Evolutionary conservation across 1,140 invertebrate genomes (phyloP), one percentile per base, ranked within the genome.

Genomic region (Leptinotarsa lineolata): DNA sequence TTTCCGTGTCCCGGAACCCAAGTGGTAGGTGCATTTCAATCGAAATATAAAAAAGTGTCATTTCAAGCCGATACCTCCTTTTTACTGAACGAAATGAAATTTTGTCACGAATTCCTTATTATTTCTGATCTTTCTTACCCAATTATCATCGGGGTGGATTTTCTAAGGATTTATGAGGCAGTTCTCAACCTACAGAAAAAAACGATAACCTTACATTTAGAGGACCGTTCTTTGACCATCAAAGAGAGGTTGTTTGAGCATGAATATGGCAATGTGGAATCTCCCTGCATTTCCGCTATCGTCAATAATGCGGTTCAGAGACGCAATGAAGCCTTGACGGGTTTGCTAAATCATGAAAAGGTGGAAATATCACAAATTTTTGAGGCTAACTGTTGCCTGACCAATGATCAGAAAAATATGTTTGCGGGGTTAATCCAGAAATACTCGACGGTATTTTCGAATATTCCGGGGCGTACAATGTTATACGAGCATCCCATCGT

Each of bases 51-150:
- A 54, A 54, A 54, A 3, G n/a, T 54, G 13, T 54, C 15, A 54
- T 54, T 54, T 15, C 46, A 54, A 54, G 46, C 46, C 46, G n/a
- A 13, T 54, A 15, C 4, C 46, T 54, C n/a, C n/a, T 54, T 54
- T 54, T 54, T 54, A 15, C 46, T 54, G 46, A 54, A 54, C 24
- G n/a, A 54, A 15, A n/a, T 11, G n/a, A 54, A 54, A n/a, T 54
- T 54, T 54, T 54, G 46, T 54, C 46, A 54, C 46, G 46, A 54
- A 54, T 54, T 54, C 46, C n/a, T 54, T 15, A 54, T 54, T 16
- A 54, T 54, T 54, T n/a, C 46, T 13, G 46, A 54, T n/a, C n/a
- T 15, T 15, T 54, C 46, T 16, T 54, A 54, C 12, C n/a, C 46
- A 54, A 54, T 54, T 15, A 54, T 54, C 13, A 54, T 54, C 12